Evolutionary conservation across 2,113 vertebrate genomes (phyloP), one percentile per base, ranked within the genome.

Genomic region (Bubo blakistoni): DNA sequence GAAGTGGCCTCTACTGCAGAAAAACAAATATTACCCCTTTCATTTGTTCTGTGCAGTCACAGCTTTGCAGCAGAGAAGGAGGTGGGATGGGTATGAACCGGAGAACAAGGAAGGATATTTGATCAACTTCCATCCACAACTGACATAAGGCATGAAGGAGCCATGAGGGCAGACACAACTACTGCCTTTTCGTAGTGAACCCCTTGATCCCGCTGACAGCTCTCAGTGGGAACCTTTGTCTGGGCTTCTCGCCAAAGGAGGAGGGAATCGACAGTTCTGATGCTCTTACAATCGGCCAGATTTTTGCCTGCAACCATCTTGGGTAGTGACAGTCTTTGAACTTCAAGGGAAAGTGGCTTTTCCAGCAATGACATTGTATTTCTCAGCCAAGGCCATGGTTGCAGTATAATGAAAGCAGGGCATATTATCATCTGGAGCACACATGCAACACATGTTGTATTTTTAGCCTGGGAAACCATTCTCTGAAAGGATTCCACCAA

Each of bases 191-290:
- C 7, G 1, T 16, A 84, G 94, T 90, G 94, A 97, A 92, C 87
- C 84, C 94, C 96, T 97, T 97, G 96, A 96, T 96, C 94, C 92
- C 6, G 81, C 96, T 95, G 96, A 97, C 94, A 96, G 92, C 91
- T 96, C 96, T 97, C 95, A 94, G 94, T 95, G 89, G 93, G 96
- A 97, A 97, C 74, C 92, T 96, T 97, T 96, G 93, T 95, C 96
- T 95, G 92, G 96, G 97, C 94, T 95, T 76, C 88, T 92, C 27
- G 86, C 94, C 95, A 96, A 89, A 94, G 91, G 86, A 97, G 96
- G 91, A 96, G 95, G 92, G 95, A 95, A 95, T 95, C 55, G 26
- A 94, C 87, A 76, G 86, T 94, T 97, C 91, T 96, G 96, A 95
- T 96, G 89, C 91, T 92, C 97, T 95, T 91, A 96, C 91, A 95